Base-by-base conservation (phyloP, 2,113 vertebrate species). In the Origma solitaria region DNA sequence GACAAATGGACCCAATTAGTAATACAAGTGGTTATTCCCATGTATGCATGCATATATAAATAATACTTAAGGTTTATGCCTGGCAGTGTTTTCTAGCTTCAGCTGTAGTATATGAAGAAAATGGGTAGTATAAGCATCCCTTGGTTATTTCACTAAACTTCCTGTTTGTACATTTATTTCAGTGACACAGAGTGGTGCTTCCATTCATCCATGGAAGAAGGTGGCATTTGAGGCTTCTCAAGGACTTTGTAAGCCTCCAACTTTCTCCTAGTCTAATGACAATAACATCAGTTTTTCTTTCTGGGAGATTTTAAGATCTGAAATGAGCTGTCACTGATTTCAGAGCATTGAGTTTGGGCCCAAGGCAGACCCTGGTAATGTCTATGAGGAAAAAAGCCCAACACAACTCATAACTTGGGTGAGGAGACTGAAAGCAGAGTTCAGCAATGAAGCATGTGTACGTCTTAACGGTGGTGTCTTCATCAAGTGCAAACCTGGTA, bases 1-100 rank as follows among this genome's bases (percentile, higher is more conserved):
- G 58, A 82, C 28, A 87, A 95, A 93, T 12, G 86, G 50, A 92
- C 60, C 24, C 82, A 83, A 90, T 88, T 31, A 70, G 38, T 50
- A 69, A 69, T 31, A 30, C 8, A 65, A 86, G 38, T 38, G 21
- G 5, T 79, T 90, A 33, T 92, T 90, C 42, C 38, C 28, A 22
- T 25, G 2, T 51, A 70, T 65, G 3, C 53, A 22, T 73, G 45
- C 20, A 62, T 58, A 42, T 70, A 57, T 50, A 47, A 78, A 61
- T 65, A 54, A 35, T 76, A 15, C 20, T 57, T 53, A 72, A 21
- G 37, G 72, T 66, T 89, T 88, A 40, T 64, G 28, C 22, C 58
- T 88, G 53, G 21, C 82, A 82, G 42, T 3, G 0, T 24, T 80
- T 92, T 95, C 78, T 70, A 31, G 54, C 45, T 88, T 77, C 14